phyloP scores from a whole-genome alignment of 2,888 invertebrate species.

The Pseudoips prasinana region DNA sequence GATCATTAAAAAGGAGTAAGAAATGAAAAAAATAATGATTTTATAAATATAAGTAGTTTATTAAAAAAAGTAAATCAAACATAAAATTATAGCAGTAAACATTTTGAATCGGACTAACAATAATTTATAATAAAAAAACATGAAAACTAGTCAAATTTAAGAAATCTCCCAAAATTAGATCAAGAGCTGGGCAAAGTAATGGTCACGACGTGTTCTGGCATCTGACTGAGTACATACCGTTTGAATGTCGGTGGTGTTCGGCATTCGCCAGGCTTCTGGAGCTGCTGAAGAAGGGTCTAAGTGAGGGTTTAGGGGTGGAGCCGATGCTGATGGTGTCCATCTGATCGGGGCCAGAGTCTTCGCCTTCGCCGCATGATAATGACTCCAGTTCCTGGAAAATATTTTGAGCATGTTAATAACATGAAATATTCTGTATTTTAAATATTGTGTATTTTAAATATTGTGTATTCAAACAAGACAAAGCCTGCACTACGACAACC shows the following conservation, averaged over 20 bases:
- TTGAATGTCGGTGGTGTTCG: constrained; percentile 74
- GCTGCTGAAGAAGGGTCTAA: constrained; percentile 97
- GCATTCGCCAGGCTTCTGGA: constrained; percentile 88
- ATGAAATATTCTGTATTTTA: no score
- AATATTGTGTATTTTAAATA: no score
- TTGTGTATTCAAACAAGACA: no score
- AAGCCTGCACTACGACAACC: no score
- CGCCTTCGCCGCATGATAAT: constrained; percentile 90
- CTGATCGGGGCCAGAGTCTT: constrained; percentile 95
- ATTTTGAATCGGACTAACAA: constrained; percentile 1
- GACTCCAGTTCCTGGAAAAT: constrained; percentile 93
- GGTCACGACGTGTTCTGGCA: constrained; percentile 3
- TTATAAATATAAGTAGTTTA: no score
- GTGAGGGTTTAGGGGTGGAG: constrained; percentile 97
- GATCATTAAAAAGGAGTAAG: no score
- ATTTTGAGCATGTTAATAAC: no score
- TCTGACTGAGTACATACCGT: constrained; percentile 48
- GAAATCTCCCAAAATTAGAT: constrained; percentile 29
- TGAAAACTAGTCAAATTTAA: constrained; percentile 8
- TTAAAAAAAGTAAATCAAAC: constrained; percentile 1
- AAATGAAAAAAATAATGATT: no score
- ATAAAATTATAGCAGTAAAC: no score
- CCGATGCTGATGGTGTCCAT: constrained; percentile 98
- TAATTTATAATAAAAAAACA: constrained; percentile 8
- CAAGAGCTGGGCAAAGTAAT: constrained; percentile 27